A percentile compares a stretch with the other conserved stretches of the same genome.
These are phyloP conservation scores for Drosophila phalerata DNA, from an alignment of 2,888 invertebrate genomes.

Conservation along the genomic window DNA sequence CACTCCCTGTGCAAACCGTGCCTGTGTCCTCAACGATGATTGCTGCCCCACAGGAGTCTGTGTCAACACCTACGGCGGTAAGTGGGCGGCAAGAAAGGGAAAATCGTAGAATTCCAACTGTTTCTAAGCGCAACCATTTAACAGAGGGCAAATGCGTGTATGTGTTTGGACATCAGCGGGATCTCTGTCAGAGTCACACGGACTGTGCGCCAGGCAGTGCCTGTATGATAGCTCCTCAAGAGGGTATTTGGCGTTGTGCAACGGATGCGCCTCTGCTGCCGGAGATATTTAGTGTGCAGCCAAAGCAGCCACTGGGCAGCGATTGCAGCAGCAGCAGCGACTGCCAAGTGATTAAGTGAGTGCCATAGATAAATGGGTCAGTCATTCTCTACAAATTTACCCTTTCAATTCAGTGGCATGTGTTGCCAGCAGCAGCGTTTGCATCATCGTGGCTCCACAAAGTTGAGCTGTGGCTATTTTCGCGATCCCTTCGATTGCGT, in stretches of 20 bases:
- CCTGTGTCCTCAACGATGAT: constrained; percentile 92
- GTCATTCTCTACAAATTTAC: not conserved
- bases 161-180: constrained; percentile 91
- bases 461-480: constrained; percentile 97
- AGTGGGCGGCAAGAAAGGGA: constrained; percentile 77
- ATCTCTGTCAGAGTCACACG: constrained; percentile 92
- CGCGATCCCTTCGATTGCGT: constrained; percentile 95
- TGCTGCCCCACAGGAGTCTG: constrained; percentile 94
- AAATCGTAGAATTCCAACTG: not conserved
- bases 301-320: constrained; percentile 94
- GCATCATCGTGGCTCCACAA: constrained; percentile 91
- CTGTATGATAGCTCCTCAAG: constrained; percentile 88
- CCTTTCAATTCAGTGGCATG: constrained; percentile 87
- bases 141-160: constrained; percentile 88
- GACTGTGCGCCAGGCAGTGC: constrained; percentile 94
- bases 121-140: constrained; percentile 6
- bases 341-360: constrained; percentile 90
- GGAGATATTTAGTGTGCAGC: constrained; percentile 46
- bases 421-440: constrained; percentile 95
- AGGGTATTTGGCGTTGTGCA: constrained; percentile 90
- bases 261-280: constrained; percentile 87
- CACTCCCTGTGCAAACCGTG: constrained; percentile 92
- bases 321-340: constrained; percentile 93
- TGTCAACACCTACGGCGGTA: constrained; percentile 78
- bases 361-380: not conserved